Evolutionary conservation across 2,888 invertebrate species (phyloP).

Genomic region (Tiphia femorata): DNA sequence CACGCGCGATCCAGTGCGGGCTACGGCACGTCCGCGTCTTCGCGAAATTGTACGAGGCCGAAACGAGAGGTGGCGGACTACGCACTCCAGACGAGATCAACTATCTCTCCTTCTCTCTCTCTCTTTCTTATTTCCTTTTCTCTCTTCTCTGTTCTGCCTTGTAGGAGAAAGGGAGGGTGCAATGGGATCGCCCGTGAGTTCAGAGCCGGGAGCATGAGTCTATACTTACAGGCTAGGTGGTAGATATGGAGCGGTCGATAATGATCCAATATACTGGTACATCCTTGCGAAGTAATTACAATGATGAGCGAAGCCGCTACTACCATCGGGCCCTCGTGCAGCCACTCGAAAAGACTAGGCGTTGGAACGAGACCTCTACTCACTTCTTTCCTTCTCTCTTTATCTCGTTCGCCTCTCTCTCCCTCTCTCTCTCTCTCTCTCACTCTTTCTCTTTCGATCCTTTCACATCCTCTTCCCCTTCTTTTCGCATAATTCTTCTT

Average conservation of each 20-base stretch:
- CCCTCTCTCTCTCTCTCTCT: constrained; percentile 6
- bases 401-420: constrained; percentile 7
- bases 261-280: constrained; percentile 67
- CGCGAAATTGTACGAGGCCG: too few relatives aligned
- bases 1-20: too few relatives aligned
- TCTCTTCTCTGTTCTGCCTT: too few relatives aligned
- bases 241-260: constrained; percentile 65
- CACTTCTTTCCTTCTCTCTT: constrained; percentile 22
- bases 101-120: too few relatives aligned
- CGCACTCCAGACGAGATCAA: too few relatives aligned
- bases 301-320: constrained; percentile 66
- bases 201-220: constrained; percentile 45
- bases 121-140: too few relatives aligned
- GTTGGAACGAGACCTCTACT: constrained; percentile 38
- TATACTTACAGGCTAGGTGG: constrained; percentile 64
- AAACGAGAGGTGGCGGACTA: too few relatives aligned
- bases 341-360: constrained; percentile 49
- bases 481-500: too few relatives aligned
- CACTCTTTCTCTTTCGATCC: constrained; percentile 9
- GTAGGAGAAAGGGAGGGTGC: too few relatives aligned
- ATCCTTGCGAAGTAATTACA: constrained; percentile 67
- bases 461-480: constrained; percentile 22
- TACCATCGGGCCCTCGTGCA: constrained; percentile 46
- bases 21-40: too few relatives aligned
- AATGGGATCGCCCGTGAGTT: too few relatives aligned